phyloP scores from a whole-genome alignment of 2,888 invertebrate species.

The Argyra leucocephala region DNA sequence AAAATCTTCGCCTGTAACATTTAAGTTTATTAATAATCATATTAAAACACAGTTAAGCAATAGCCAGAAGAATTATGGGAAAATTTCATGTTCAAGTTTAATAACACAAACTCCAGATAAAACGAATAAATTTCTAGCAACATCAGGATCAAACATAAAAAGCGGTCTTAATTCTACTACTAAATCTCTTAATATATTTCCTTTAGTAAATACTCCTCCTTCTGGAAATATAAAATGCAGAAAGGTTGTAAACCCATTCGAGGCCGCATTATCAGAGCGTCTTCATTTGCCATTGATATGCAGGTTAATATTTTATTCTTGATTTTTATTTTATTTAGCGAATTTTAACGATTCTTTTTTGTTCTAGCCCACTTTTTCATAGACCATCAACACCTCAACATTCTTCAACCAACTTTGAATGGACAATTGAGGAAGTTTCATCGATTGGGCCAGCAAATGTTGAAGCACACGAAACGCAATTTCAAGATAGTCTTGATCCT shows the following conservation, averaged over 20 bases:
- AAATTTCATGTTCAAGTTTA: not conserved
- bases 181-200: constrained; percentile 27
- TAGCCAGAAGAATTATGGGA: not conserved
- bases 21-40: not conserved
- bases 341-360: constrained; percentile 13
- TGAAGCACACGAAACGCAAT: constrained; percentile 48
- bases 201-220: constrained; percentile 46
- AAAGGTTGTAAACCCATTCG: constrained; percentile 55
- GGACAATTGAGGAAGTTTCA: constrained; percentile 62
- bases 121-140: not conserved
- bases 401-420: constrained; percentile 48
- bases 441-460: constrained; percentile 53
- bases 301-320: too few relatives aligned
- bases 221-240: constrained; percentile 44
- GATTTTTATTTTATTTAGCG: too few relatives aligned
- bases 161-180: not conserved
- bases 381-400: constrained; percentile 36
- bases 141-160: not conserved
- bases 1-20: not conserved
- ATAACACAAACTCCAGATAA: not conserved
- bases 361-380: constrained; percentile 38
- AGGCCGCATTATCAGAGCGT: constrained; percentile 49
- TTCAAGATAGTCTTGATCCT: constrained; percentile 47
- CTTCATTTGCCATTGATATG: constrained; percentile 55
- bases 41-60: not conserved